Base-by-base conservation (phyloP, 1,140 invertebrate species). In the Leguminivora glycinivorella region DNA sequence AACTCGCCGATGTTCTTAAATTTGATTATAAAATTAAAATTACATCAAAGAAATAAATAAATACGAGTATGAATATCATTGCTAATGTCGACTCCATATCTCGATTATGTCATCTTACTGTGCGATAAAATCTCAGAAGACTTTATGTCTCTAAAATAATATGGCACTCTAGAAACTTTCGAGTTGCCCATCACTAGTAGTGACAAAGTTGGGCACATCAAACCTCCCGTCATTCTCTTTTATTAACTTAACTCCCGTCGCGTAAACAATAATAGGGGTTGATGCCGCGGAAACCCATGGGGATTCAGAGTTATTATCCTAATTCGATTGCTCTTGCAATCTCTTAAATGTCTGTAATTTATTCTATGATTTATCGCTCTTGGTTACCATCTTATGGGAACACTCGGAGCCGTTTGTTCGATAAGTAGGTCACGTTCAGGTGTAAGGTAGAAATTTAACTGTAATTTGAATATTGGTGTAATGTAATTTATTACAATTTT, bases 151-250 rank as follows among this genome's bases (percentile, higher is more conserved):
- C 6, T 31, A 31, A 9, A 34, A 34, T 7, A 10, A 14, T 38
- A 38, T 38, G 10, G 10, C 34, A 3, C 34, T 38, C 4, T 14
- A 38, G 34, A 38, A 38, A 38, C 12, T 6, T 38, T 12, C 10
- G 14, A 38, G 34, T 38, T 12, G 34, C 34, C 14, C 12, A 38
- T 38, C 34, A 38, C 34, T 38, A 38, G 34, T 38, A 63, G 58
- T 63, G 58, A 63, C 58, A 63, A 63, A 63, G 58, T 63, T 63
- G 26, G 26, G 29, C 58, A 63, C 26, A 29, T 63, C 58, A 63
- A 63, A 63, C 58, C 58, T 63, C 58, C 58, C 58, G 58, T 63
- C 58, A 63, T 63, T 31, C 58, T 34, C 58, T 63, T 63, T 63
- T 63, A 63, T 63, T 63, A 63, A 63, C 58, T 63, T 31, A 63